Evolutionary conservation across 92 coral and sea anemone species (phyloP), one percentile per base, ranked within the genome.

Genomic region (Epizoanthus scotinus): DNA sequence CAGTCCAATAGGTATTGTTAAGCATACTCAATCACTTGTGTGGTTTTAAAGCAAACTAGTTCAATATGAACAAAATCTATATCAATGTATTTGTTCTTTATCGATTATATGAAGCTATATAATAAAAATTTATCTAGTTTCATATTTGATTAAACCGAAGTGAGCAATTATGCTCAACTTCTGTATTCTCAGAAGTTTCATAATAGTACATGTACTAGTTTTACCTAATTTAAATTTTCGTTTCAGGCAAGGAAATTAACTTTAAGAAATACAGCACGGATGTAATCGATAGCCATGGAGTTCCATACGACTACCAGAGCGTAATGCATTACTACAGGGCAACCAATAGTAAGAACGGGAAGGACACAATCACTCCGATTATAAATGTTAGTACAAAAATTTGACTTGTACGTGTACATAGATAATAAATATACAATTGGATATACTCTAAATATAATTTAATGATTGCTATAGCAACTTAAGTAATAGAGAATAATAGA

Each of bases 301-400:
- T 36, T 17, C 79, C 63, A 17, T 73, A 73, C 79, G 59, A 73
- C 50, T 73, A 73, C 64, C 79, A 73, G 50, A 73, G 79, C 52
- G 55, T 73, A 19, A 73, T 73, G 79, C 79, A 73, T 10, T 73
- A 73, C 24, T 36, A 36, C 22, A 73, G 26, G 26, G 40, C 50
- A 3, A 49, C 79, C 19, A 54, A 27, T 38, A 73, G 79, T 49
- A 73, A 56, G 22, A 73, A 73, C 52, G 79, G 25, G 8, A 1
- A 54, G 59, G 79, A 29, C 4, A 55, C 79, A 15, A 56, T 73
- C 36, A 56, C 65, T 27, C 79, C 79, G 19, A 58, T 54, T 26
- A 64, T 64, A 52, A 8, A 56, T 6, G 72, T 67, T 34, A 67
- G 49, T n/a, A 8, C 8, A 7, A 6, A n/a, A 63, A 4, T n/a